Evolutionary conservation across 1,140 invertebrate genomes (phyloP), one percentile per base, ranked within the genome.

Genomic region (Anastrepha ludens): DNA sequence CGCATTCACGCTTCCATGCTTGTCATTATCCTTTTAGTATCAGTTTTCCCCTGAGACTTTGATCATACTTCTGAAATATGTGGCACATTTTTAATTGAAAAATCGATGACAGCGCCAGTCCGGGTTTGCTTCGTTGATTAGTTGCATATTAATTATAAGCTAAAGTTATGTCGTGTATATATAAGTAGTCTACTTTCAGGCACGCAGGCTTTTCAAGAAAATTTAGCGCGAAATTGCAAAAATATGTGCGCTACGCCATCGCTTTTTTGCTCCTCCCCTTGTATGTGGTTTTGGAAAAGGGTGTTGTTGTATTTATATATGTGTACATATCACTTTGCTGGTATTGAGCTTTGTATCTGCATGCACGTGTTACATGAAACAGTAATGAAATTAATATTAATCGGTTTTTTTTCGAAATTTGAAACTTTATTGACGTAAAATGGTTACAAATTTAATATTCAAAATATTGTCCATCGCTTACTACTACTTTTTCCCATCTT

Each of bases 1-100:
- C 44, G 70, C 70, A n/a, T 62, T 13, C 13, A 13, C 60, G 60
- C 60, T 62, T 17, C 60, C 15, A 17, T 13, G 70, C 15, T 47
- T 58, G 74, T 81, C 50, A 81, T 81, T 81, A 81, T 55, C n/a
- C 74, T 81, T 81, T 55, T 41, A 58, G 47, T 13, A 17, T 15
- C 65, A 15, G 13, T 11, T 15, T 13, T 44, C 41, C 41, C 39
- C 41, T 17, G 3, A 55, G 50, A 7, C 50, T 55, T 13, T 3
- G 13, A 74, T 6, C 41, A 6, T 3, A 44, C 1, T 41, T 17
- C 3, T 11, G 67, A 44, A n/a, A n/a, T n/a, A n/a, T 17, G 39
- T 74, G 5, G 44, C 13, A 47, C 5, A 74, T 47, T 74, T 74
- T 74, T 81, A 81, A 81, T 81, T 81, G 74, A 81, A 81, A 81